Evolutionary conservation across 2,888 invertebrate genomes (phyloP).

Genomic region (Perizoma affinitatum): DNA sequence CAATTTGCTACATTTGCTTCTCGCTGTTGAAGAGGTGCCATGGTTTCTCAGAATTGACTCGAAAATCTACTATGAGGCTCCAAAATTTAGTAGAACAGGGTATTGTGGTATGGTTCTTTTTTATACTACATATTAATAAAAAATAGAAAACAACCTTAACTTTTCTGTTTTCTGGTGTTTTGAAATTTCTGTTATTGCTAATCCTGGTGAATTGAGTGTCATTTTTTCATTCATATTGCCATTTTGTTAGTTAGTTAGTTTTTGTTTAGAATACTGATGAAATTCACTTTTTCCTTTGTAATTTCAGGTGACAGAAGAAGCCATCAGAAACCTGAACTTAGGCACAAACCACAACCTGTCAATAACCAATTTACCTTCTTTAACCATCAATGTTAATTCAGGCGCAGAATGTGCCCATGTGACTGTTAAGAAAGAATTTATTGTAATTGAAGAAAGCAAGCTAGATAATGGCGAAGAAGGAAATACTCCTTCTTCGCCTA

Average conservation of each 20-base stretch:
- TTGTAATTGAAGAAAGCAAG: background rate
- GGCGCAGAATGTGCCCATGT: background rate
- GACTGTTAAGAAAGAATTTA: conserved; percentile 1
- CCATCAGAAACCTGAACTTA: background rate
- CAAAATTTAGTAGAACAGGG: background rate
- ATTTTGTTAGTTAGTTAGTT: too few relatives aligned
- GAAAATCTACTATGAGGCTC: background rate
- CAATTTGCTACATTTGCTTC: conserved; percentile 11
- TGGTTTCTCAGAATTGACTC: background rate
- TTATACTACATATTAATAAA: background rate
- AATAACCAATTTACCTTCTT: background rate
- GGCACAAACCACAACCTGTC: conserved; percentile 1
- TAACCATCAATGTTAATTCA: background rate
- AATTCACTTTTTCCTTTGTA: background rate
- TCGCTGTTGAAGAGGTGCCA: conserved; percentile 3
- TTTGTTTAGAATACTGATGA: too few relatives aligned
- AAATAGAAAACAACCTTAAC: too few relatives aligned
- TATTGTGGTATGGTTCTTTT: background rate
- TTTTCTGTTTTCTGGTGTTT: too few relatives aligned
- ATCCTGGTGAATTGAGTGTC: too few relatives aligned
- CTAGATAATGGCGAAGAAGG: background rate
- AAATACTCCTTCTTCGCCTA: too few relatives aligned
- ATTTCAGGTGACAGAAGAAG: conserved; percentile 2
- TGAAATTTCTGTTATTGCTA: too few relatives aligned
- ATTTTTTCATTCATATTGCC: too few relatives aligned